Conservation (phyloP, 2,113 vertebrate species). For the Urocynchramus pylzowi region DNA sequence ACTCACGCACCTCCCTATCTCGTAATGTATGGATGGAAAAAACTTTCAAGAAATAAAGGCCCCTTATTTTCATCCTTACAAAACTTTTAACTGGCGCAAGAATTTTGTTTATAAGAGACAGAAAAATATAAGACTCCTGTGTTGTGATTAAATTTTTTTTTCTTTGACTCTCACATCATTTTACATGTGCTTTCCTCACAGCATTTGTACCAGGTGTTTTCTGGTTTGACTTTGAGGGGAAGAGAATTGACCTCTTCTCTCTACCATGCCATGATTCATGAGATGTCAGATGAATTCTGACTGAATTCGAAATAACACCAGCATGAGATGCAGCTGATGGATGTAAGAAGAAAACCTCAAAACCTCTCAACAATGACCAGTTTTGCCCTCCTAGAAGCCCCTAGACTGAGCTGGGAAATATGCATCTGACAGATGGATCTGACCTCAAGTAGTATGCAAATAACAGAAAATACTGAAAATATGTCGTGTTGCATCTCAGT, state of each 20-base stretch:
- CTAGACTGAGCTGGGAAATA: neutral
- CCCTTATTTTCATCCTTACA: neutral
- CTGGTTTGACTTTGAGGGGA: neutral
- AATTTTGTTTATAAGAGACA: neutral
- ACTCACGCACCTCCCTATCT: neutral
- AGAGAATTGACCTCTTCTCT: neutral
- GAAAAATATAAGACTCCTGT: neutral
- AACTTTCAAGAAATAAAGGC: neutral
- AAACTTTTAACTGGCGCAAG: neutral
- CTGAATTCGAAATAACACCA: neutral
- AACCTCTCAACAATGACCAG: neutral
- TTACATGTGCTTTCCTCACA: neutral
- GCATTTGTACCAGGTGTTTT: neutral
- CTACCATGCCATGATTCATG: fast-evolving
- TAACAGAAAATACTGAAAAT: neutral
- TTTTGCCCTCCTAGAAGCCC: neutral
- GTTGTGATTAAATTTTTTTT: neutral
- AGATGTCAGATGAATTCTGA: neutral
- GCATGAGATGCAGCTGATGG: neutral
- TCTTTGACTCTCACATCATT: neutral
- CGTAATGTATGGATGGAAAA: neutral
- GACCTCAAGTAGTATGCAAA: neutral
- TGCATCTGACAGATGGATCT: neutral
- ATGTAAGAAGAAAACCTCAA: neutral
- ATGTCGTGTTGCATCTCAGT: neutral